Evolutionary conservation across 2,888 invertebrate genomes (phyloP).

Genomic region (Cheilosia vernalis): DNA sequence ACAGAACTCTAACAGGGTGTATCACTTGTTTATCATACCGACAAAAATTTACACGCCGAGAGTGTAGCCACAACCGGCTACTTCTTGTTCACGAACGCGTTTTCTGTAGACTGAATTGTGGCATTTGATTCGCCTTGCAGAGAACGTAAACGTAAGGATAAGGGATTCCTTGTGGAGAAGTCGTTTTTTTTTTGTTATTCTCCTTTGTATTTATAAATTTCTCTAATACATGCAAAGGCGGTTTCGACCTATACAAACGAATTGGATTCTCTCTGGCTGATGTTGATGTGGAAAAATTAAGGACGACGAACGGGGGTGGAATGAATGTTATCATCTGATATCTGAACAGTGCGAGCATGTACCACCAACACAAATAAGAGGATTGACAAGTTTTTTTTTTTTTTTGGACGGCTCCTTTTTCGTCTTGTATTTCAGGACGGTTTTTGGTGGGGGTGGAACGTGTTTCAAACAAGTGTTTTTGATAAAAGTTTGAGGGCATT

Average conservation of each 20-base stretch:
- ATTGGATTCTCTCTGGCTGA: conserved; percentile 47
- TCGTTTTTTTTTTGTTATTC: conserved; percentile 20
- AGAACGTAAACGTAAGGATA: conserved; percentile 68
- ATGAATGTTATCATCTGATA: conserved; percentile 34
- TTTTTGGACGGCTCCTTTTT: conserved; percentile 18
- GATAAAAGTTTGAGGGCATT: conserved; percentile 56
- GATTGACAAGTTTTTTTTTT: conserved; percentile 42
- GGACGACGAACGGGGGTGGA: conserved; percentile 64
- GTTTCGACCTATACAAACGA: conserved; percentile 24
- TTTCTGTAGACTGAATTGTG: conserved; percentile 83
- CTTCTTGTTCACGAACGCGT: conserved; percentile 84
- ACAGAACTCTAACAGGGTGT: conserved; percentile 84
- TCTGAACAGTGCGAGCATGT: conserved; percentile 60
- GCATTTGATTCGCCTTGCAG: conserved; percentile 60
- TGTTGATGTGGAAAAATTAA: conserved; percentile 30
- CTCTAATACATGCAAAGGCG: conserved; percentile 40
- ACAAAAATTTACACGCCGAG: conserved; percentile 84
- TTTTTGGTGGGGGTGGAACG: conserved; percentile 43
- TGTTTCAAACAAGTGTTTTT: conserved; percentile 75
- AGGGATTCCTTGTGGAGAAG: conserved; percentile 41
- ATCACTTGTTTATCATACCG: conserved; percentile 84
- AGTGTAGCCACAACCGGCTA: conserved; percentile 83
- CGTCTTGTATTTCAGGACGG: conserved; percentile 13
- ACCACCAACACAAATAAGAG: conserved; percentile 53
- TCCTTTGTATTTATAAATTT: conserved; percentile 29